Evolutionary conservation across 2,888 invertebrate species (phyloP).

Genomic region (Drepanosiphum platanoidis): DNA sequence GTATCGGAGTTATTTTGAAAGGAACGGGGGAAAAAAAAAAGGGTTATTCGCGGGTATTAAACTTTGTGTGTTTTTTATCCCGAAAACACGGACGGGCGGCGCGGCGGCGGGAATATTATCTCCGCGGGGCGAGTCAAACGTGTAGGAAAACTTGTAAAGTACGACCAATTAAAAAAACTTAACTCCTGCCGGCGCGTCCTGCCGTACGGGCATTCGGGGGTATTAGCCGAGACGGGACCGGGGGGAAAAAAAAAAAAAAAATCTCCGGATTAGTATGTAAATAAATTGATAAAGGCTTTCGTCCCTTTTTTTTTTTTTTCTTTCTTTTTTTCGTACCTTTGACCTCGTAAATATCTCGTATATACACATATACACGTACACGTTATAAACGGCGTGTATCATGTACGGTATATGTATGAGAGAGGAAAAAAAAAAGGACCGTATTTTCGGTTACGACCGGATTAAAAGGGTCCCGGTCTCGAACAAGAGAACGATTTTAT

Average conservation of each 20-base stretch:
- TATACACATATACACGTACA: background rate
- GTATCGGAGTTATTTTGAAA: conserved; percentile 30
- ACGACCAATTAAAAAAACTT: conserved; percentile 61
- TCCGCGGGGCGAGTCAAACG: conserved; percentile 24
- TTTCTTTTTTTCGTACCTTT: conserved; percentile 40
- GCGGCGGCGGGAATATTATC: conserved; percentile 6
- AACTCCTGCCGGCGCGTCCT: conserved; percentile 41
- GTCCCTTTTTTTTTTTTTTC: conserved; percentile 47
- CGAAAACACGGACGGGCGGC: background rate
- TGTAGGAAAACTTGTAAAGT: conserved; percentile 57
- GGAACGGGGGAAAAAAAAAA: conserved; percentile 28
- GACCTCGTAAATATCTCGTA: conserved; percentile 47
- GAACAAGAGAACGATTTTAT: conserved; percentile 2
- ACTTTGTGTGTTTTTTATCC: conserved; percentile 40
- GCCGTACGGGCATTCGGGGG: conserved; percentile 3
- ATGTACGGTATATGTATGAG: too few relatives aligned
- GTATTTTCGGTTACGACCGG: conserved; percentile 51
- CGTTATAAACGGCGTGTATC: conserved; percentile 32
- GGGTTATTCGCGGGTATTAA: conserved; percentile 55
- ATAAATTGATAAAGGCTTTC: conserved; percentile 61
- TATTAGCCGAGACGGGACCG: conserved; percentile 24
- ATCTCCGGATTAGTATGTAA: conserved; percentile 53
- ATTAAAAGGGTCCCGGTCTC: conserved; percentile 43
- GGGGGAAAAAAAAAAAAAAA: conserved; percentile 31
- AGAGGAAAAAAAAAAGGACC: conserved; percentile 20